Evolutionary conservation across 2,113 vertebrate species (phyloP).

Genomic region (Himantopus leucocephalus): DNA sequence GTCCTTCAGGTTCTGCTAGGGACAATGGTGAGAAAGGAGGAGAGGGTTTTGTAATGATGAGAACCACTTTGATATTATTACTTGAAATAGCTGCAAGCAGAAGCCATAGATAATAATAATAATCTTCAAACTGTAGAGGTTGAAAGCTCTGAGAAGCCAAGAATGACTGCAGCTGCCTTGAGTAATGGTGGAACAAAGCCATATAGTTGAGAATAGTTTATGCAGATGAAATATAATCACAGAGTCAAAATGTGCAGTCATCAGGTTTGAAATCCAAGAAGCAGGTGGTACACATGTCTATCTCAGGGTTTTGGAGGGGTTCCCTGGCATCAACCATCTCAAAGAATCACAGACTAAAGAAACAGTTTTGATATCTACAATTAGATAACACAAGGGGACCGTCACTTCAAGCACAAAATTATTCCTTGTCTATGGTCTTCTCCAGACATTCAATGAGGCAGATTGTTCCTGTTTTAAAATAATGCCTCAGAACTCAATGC

Average conservation of each 20-base stretch:
- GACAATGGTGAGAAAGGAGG: background rate
- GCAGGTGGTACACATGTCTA: slow-evolving; percentile 50
- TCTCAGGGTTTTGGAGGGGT: slow-evolving; percentile 28
- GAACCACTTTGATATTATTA: slow-evolving; percentile 16
- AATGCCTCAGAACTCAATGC: background rate
- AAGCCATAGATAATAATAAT: slow-evolving; percentile 42
- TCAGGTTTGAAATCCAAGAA: slow-evolving; percentile 33
- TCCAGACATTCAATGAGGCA: background rate
- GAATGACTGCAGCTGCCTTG: slow-evolving; percentile 49
- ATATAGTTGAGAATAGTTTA: slow-evolving; percentile 27
- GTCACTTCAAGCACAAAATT: background rate
- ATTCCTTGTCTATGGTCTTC: background rate
- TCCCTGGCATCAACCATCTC: slow-evolving; percentile 10
- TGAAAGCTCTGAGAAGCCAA: slow-evolving; percentile 30
- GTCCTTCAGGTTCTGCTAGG: slow-evolving; percentile 10
- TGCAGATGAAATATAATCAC: slow-evolving; percentile 38
- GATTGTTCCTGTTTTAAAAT: background rate
- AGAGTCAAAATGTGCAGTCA: slow-evolving; percentile 43
- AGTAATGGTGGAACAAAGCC: slow-evolving; percentile 23
- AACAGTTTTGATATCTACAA: background rate
- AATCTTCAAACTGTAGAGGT: slow-evolving; percentile 24
- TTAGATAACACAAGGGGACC: background rate
- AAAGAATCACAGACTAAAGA: slow-evolving; percentile 15
- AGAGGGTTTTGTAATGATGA: slow-evolving; percentile 13
- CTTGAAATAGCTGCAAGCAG: slow-evolving; percentile 37